Base-by-base conservation (phyloP, 1,140 invertebrate species). In the Heterodera carotae region DNA sequence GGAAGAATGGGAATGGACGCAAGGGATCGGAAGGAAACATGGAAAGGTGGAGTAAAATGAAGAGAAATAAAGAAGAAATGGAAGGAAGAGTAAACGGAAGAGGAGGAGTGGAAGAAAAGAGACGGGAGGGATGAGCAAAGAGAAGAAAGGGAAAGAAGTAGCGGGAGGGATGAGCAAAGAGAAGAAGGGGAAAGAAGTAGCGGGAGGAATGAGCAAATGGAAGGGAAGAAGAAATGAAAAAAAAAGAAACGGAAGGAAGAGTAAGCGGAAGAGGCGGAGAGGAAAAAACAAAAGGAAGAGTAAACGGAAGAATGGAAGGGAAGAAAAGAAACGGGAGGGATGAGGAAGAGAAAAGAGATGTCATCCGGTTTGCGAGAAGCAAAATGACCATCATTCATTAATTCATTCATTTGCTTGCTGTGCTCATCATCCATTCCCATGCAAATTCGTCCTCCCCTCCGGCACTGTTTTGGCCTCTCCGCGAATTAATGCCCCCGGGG, bases 401-500 rank as follows among this genome's bases (percentile, higher is more conserved):
- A 53, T 22, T 18, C 48, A 18, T 18, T 18, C 48, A 53, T 29
- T 6, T 6, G 6, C 62, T 27, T 66, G 25, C 62, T 66, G 8
- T 29, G 27, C 62, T 31, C 62, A 31, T 34, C 39, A 8, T 43
- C 25, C 33, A 66, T 66, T 66, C 33, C 27, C 33, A 34, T 66
- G 62, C 62, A 66, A 66, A 66, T 66, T 53, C 48, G 48, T 53
- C 12, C 18, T 53, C 62, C 62, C 62, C 62, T 27, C 62, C n/a
- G 48, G 48, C 48, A 22, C 12, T 53, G 48, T 53, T 53, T 53
- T 53, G 48, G 48, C 48, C 48, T 53, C 22, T 53, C 15, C 18
- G 48, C 62, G 62, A 66, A 66, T 66, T 66, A 66, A 66, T 66
- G 62, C 27, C 62, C 62, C 27, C 15, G 62, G n/a, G n/a, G n/a